These are phyloP conservation scores for Cheilosia urbana DNA, from an alignment of 2,888 invertebrate genomes.

Conservation along the genomic window DNA sequence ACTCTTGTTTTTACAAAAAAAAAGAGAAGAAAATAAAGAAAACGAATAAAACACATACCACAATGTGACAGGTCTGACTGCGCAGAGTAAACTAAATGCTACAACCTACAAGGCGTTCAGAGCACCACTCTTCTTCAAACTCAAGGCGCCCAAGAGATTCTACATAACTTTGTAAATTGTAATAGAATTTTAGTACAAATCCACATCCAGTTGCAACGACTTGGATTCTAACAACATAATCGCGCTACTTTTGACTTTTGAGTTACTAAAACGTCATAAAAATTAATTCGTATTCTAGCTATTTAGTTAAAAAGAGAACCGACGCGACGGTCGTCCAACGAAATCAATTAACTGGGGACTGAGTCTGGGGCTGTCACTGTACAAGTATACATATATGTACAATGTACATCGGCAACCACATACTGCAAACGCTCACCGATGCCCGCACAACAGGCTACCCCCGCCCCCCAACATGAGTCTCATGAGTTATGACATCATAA, in stretches of 20 bases:
- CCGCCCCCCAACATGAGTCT: no score
- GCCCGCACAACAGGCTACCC: background rate
- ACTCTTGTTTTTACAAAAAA: background rate
- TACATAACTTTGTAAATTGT: background rate
- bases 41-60: slow-evolving; percentile 23
- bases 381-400: background rate
- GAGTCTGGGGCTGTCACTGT: background rate
- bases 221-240: background rate
- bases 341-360: slow-evolving; percentile 8
- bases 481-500: background rate
- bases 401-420: background rate
- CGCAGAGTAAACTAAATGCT: slow-evolving; percentile 20
- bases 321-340: slow-evolving; percentile 60
- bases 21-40: background rate
- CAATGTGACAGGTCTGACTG: slow-evolving; percentile 27
- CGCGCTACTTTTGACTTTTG: background rate
- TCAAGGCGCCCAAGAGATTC: slow-evolving; percentile 1
- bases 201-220: background rate
- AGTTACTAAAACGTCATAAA: slow-evolving; percentile 7
- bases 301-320: background rate
- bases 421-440: background rate
- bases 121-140: background rate
- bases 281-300: slow-evolving; percentile 7
- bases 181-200: background rate
- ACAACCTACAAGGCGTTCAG: slow-evolving; percentile 3